Conservation (phyloP, 1,140 invertebrate species). For the Drosophila parabipectinata region DNA sequence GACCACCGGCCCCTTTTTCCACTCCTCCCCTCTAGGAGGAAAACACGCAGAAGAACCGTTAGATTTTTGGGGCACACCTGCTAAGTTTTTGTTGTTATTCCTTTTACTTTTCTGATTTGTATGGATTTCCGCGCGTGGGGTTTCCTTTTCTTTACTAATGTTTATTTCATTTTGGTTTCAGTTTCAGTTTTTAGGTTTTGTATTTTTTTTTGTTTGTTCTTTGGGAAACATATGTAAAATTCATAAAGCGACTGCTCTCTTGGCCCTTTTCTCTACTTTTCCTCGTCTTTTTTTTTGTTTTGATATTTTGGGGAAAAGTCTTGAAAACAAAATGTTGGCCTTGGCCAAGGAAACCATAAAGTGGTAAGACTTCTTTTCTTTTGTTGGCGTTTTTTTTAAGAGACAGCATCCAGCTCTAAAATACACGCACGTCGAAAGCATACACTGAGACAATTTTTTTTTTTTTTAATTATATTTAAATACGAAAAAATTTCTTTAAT, state of each 20-base stretch:
- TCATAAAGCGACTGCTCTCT: constrained; percentile 48
- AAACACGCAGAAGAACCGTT: constrained; percentile 21
- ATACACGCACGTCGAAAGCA: constrained; percentile 7
- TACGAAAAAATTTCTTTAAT: too few species aligned
- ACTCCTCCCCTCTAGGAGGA: neutral
- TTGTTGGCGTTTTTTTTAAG: neutral
- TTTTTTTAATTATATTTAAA: too few species aligned
- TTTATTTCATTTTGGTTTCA: constrained; percentile 56
- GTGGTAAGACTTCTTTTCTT: constrained; percentile 4
- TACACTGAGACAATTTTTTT: constrained; percentile 10
- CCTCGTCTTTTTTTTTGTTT: neutral
- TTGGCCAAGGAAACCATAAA: constrained; percentile 29
- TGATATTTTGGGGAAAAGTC: neutral
- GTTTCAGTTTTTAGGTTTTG: constrained; percentile 13
- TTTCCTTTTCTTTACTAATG: constrained; percentile 46
- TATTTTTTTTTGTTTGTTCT: neutral
- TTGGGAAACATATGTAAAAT: constrained; percentile 55
- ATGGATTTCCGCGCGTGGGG: constrained; percentile 46
- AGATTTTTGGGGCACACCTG: constrained; percentile 43
- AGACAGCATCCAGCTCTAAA: constrained; percentile 8
- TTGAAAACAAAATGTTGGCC: constrained; percentile 21
- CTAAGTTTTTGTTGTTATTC: constrained; percentile 40
- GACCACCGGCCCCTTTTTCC: neutral
- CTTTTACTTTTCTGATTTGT: constrained; percentile 57
- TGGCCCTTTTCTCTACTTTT: constrained; percentile 16